Evolutionary conservation across 2,113 vertebrate species (phyloP).

Genomic region (Istiophorus platypterus): DNA sequence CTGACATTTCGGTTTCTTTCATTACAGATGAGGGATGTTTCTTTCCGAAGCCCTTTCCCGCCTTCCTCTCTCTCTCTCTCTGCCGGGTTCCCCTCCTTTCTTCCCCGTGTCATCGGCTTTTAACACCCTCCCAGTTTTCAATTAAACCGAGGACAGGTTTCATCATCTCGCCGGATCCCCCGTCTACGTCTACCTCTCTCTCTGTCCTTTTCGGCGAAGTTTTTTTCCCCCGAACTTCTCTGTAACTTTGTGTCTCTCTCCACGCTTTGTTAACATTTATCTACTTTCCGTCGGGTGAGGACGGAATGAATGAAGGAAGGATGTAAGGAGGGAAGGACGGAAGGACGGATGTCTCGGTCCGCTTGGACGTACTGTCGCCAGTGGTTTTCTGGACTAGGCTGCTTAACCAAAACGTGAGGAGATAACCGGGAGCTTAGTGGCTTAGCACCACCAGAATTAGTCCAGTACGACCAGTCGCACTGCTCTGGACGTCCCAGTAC

Average conservation of each 20-base stretch:
- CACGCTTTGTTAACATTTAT: background rate
- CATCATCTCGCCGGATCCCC: slow-evolving; percentile 21
- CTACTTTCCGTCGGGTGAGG: background rate
- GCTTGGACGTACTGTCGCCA: background rate
- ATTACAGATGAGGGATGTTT: slow-evolving; percentile 17
- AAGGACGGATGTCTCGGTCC: background rate
- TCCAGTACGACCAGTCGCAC: slow-evolving; percentile 49
- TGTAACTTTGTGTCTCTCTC: background rate
- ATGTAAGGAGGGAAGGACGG: background rate
- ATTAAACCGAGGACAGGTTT: slow-evolving; percentile 44
- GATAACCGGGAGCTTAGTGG: slow-evolving; percentile 72
- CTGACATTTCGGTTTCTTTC: slow-evolving; percentile 59
- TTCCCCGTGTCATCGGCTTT: too few relatives aligned
- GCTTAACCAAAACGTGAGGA: slow-evolving; percentile 70
- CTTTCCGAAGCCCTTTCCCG: background rate
- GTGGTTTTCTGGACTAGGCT: slow-evolving; percentile 43
- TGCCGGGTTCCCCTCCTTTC: too few relatives aligned
- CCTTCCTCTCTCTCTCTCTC: background rate
- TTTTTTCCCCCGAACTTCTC: background rate
- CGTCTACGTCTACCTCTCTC: slow-evolving; percentile 1
- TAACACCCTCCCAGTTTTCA: slow-evolving; percentile 28
- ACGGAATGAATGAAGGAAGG: background rate
- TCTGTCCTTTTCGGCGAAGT: background rate
- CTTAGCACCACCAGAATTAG: slow-evolving; percentile 69
- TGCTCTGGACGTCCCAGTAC: slow-evolving; percentile 4